Evolutionary conservation across 2,113 vertebrate genomes (phyloP).

Genomic region (Chamaea fasciata): DNA sequence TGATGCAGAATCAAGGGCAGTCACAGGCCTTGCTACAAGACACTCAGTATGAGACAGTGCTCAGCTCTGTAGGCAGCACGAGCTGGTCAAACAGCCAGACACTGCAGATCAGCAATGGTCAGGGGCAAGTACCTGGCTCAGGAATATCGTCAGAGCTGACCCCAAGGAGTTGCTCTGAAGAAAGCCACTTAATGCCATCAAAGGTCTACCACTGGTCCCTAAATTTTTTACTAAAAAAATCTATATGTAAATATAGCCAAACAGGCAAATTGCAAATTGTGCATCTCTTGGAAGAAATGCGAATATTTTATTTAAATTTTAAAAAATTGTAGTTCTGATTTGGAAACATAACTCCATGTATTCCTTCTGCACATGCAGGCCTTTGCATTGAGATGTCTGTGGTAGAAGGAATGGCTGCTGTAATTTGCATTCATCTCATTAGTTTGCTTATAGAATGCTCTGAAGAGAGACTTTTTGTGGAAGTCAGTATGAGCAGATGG

Average conservation of each 20-base stretch:
- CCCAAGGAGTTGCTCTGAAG: background rate
- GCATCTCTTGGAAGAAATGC: background rate
- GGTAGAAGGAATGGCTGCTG: background rate
- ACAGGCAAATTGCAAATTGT: background rate
- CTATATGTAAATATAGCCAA: background rate
- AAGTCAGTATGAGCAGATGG: constrained; percentile 37
- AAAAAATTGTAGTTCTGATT: background rate
- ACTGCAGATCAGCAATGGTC: background rate
- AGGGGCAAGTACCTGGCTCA: background rate
- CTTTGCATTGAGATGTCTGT: background rate
- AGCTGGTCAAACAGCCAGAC: background rate
- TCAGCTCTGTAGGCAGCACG: background rate
- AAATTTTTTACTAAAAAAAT: background rate
- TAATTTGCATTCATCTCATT: constrained; percentile 36
- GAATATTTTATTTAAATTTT: background rate
- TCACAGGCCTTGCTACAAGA: background rate
- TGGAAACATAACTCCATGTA: background rate
- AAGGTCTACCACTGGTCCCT: background rate
- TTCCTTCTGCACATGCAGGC: background rate
- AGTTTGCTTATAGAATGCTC: constrained; percentile 29
- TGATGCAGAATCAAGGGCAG: background rate
- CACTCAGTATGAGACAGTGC: background rate
- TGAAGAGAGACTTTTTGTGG: constrained; percentile 9
- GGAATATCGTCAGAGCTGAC: background rate
- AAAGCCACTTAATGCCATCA: background rate